Evolutionary conservation across 2,113 vertebrate species (phyloP), one percentile per base, ranked within the genome.

Genomic region (Odocoileus hemionus): DNA sequence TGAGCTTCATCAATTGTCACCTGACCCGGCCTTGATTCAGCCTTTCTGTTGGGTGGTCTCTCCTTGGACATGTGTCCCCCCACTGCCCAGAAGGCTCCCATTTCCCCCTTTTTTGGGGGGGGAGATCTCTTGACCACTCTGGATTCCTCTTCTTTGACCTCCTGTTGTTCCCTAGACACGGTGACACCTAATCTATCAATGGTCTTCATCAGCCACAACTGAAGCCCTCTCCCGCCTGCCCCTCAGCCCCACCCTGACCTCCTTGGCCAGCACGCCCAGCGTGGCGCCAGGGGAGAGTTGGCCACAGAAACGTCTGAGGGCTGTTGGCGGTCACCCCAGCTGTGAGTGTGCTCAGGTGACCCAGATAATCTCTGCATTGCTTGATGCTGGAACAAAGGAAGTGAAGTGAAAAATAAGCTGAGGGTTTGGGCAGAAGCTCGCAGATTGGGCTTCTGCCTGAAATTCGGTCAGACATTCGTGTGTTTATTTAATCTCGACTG

Each of bases 401-500:
- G 15, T 16, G 15, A 36, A 36, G 23, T 50, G 74, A n/a, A 36
- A 60, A 91, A 60, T 47, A 28, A n/a, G 39, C 55, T 13, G 33
- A 36, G 33, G 9, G 15, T 47, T 36, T n/a, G 74, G 43, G 58
- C 30, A 15, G 43, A 60, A 5, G 25, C 57, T 50, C 5, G 3
- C 45, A 36, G 25, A 15, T 8, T 26, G 45, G 57, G 45, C 78
- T 61, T 50, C 23, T n/a, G 55, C 55, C 55, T 36, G 76, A 47
- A n/a, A n/a, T 45, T 43, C 2, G 1, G 55, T 33, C 14, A 26
- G 88, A 47, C 1, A 0, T 16, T 3, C 6, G 1, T 23, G 30
- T 43, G 54, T 90, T 57, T 58, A 33, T 36, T 36, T n/a, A 16
- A 47, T 47, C 39, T 78, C 13, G 2, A 5, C 80, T 39, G 82